Evolutionary conservation across 2,888 invertebrate species (phyloP), one percentile per base, ranked within the genome.

Genomic region (Heliconius hortense): DNA sequence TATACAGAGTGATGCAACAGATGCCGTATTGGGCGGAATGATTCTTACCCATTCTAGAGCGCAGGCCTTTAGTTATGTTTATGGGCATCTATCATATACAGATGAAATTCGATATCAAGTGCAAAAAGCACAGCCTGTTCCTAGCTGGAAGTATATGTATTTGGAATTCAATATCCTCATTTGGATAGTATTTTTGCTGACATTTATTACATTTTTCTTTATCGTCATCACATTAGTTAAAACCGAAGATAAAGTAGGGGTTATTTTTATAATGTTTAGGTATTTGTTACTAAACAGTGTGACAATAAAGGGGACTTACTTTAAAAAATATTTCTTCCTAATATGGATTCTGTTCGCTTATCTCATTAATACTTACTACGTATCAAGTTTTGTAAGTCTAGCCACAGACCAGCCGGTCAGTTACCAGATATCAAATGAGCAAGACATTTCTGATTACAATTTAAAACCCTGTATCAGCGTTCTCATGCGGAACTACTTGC

Each of bases 291-390:
- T 81, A 28, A 86, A 85, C 39, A 78, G 85, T 28, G 80, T 78
- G 43, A 77, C 64, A 18, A 78, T 85, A 21, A 77, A 74, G 4
- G 79, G 81, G 3, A 79, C 78, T 7, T 77, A 76, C 62, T 80
- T 77, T 7, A 67, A 81, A 0, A 84, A 82, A 75, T 82, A 73
- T 4, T 76, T 85, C 2, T 78, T 88, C 4, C 81, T 88, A 15
- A 72, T 82, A 18, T 90, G 90, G 90, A 78, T 89, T 8, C 81
- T 84, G 81, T 90, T 87, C 72, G 82, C 87, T 1, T 87, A 82
- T 74, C 75, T 89, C 1, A 81, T 89, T 3, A 86, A 84, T 69
- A 73, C 82, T 0, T 84, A 81, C 74, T 90, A 90, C 71, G 83
- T 84, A 31, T 84, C 89, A 0, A 85, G 81, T 63, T 78, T 89